Evolutionary conservation across 2,888 invertebrate genomes (phyloP).

Genomic region (Busseola fusca): DNA sequence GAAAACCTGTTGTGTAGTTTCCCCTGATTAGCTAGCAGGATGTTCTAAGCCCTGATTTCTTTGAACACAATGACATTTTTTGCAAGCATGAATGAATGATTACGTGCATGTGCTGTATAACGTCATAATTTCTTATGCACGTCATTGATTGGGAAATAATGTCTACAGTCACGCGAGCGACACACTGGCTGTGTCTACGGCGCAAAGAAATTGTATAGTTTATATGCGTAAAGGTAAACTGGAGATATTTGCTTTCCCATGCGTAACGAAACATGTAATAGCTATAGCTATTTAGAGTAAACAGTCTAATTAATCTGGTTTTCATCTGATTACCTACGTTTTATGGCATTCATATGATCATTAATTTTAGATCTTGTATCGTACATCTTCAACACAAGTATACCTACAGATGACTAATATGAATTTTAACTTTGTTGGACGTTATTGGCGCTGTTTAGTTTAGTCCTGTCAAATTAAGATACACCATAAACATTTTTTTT

Average conservation of each 20-base stretch:
- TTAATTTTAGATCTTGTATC: background rate
- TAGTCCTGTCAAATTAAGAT: no score
- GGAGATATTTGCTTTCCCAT: slow-evolving; percentile 32
- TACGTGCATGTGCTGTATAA: slow-evolving; percentile 70
- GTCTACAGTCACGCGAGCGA: slow-evolving; percentile 76
- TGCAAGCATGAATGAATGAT: slow-evolving; percentile 76
- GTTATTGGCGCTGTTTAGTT: no score
- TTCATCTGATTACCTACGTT: background rate
- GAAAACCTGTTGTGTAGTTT: slow-evolving; percentile 53
- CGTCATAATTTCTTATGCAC: slow-evolving; percentile 82
- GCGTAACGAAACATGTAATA: slow-evolving; percentile 34
- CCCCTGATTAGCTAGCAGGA: slow-evolving; percentile 73
- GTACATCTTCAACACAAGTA: background rate
- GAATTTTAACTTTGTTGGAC: background rate
- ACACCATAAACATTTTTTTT: no score
- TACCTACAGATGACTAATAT: background rate
- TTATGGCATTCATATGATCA: background rate
- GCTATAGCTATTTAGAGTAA: slow-evolving; percentile 18
- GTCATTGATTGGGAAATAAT: slow-evolving; percentile 81
- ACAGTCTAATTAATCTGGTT: slow-evolving; percentile 11
- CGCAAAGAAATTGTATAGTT: slow-evolving; percentile 54
- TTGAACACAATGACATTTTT: slow-evolving; percentile 73
- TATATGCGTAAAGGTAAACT: slow-evolving; percentile 22
- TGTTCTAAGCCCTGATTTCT: slow-evolving; percentile 67
- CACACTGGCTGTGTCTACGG: slow-evolving; percentile 54